Evolutionary conservation across 2,113 vertebrate species (phyloP).

Genomic region (Paramisgurnus dabryanus): DNA sequence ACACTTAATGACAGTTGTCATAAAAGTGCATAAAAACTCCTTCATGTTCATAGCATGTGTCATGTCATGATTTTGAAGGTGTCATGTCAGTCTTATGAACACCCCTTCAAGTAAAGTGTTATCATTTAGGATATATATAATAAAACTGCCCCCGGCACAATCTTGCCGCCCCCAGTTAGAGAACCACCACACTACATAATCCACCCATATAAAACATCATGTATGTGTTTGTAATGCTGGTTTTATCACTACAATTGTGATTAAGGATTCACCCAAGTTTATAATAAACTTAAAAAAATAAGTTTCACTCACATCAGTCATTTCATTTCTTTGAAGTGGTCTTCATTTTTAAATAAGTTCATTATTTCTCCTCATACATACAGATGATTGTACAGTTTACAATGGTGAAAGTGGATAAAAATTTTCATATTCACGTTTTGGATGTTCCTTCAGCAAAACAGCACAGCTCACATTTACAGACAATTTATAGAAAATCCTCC

Average conservation of each 20-base stretch:
- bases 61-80: no score
- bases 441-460: constrained; percentile 63
- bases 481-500: constrained; percentile 80
- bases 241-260: no score
- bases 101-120: no score
- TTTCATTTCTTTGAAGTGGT: constrained; percentile 76
- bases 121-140: no score
- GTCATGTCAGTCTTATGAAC: no score
- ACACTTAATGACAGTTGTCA: no score
- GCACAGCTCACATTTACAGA: constrained; percentile 87
- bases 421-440: constrained; percentile 75
- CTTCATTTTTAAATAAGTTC: constrained; percentile 91
- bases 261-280: neutral
- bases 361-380: constrained; percentile 84
- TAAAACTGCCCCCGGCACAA: no score
- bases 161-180: no score
- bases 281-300: constrained; percentile 36
- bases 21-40: no score
- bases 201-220: neutral
- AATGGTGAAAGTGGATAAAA: constrained; percentile 79
- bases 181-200: no score
- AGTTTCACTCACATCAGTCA: constrained; percentile 1
- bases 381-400: constrained; percentile 87
- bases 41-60: no score
- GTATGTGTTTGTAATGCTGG: constrained; percentile 9